phyloP scores from a whole-genome alignment of 1,140 invertebrate species.

The Bombus soroeensis region DNA sequence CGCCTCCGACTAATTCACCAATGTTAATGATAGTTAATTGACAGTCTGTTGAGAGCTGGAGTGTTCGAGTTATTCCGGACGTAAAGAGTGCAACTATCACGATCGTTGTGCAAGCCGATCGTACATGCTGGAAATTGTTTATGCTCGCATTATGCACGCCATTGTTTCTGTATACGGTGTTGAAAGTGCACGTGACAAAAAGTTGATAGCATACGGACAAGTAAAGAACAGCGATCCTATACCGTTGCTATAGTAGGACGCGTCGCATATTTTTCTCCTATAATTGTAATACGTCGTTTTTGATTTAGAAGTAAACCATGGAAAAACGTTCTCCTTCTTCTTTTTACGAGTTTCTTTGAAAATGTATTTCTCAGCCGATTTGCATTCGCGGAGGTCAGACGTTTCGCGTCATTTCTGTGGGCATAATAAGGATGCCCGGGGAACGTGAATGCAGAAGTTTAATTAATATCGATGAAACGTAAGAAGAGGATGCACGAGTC shows the following conservation, averaged over 20 bases:
- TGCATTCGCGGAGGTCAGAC: not conserved
- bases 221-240: not conserved
- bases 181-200: too few species aligned
- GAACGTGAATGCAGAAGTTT: conserved; percentile 30
- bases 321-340: not conserved
- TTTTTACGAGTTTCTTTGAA: too few species aligned
- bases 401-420: conserved; percentile 3
- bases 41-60: conserved; percentile 8
- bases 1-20: conserved; percentile 36
- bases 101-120: conserved; percentile 11
- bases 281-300: not conserved
- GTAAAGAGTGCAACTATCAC: not conserved
- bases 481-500: conserved; percentile 13
- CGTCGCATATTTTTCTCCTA: too few species aligned
- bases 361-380: not conserved
- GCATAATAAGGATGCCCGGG: conserved; percentile 6
- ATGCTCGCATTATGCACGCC: not conserved
- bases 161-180: not conserved
- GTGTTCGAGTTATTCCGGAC: conserved; percentile 4
- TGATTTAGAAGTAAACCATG: too few species aligned
- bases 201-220: too few species aligned
- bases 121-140: not conserved
- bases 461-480: conserved; percentile 50
- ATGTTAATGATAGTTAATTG: conserved; percentile 51
- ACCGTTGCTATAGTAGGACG: not conserved